Evolutionary conservation across 1,140 invertebrate genomes (phyloP).

Genomic region (Lepidurus apus): DNA sequence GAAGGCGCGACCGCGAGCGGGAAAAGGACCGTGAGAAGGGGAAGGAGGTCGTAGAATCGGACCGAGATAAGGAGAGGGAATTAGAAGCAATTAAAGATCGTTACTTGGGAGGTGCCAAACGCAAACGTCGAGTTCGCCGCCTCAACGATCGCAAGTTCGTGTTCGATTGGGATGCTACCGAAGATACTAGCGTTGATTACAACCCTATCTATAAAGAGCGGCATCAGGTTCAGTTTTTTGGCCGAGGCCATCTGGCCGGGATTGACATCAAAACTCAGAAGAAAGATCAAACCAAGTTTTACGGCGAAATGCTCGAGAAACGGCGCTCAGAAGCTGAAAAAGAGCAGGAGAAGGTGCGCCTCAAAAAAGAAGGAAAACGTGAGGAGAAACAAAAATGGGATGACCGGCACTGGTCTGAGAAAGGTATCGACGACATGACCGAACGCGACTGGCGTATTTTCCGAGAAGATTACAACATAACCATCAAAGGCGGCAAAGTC

Average conservation of each 20-base stretch:
- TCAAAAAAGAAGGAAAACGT: constrained; percentile 90
- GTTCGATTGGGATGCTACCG: constrained; percentile 98
- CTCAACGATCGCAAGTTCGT: constrained; percentile 99
- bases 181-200: constrained; percentile 97
- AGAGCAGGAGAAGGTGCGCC: constrained; percentile 88
- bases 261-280: constrained; percentile 97
- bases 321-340: constrained; percentile 94
- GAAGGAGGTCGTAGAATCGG: constrained; percentile 40
- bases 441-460: constrained; percentile 99
- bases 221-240: constrained; percentile 95
- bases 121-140: constrained; percentile 82
- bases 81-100: constrained; percentile 88
- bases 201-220: constrained; percentile 94
- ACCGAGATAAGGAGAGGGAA: constrained; percentile 85
- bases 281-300: constrained; percentile 95
- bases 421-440: constrained; percentile 90
- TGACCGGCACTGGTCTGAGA: constrained; percentile 98
- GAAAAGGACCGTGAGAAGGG: constrained; percentile 43
- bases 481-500: constrained; percentile 95
- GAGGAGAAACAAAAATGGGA: constrained; percentile 99
- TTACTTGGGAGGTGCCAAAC: constrained; percentile 91
- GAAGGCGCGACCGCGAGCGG: constrained; percentile 43
- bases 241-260: constrained; percentile 93
- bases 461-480: constrained; percentile 98
- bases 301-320: constrained; percentile 91